Conservation (phyloP, 2,888 invertebrate species). For the Zootermopsis nevadensis region DNA sequence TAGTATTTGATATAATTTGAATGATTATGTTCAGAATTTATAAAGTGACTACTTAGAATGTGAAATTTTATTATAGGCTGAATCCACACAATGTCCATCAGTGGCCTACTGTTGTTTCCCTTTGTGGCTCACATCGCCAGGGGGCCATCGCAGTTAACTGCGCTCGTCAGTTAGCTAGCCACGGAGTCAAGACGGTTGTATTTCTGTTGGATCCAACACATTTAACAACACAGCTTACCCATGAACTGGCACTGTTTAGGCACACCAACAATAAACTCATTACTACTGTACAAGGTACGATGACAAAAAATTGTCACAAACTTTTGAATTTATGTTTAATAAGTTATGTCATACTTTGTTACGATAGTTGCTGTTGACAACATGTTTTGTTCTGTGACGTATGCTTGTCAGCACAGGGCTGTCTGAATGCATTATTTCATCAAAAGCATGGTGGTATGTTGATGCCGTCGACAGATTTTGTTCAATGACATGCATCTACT, state of each 20-base stretch:
- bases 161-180: slow-evolving; percentile 83
- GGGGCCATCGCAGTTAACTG: slow-evolving; percentile 75
- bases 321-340: no score
- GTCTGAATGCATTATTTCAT: no score
- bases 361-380: no score
- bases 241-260: slow-evolving; percentile 75
- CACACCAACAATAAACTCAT: slow-evolving; percentile 66
- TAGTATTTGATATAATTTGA: no score
- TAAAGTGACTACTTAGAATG: not conserved
- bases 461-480: no score
- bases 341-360: no score
- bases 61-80: slow-evolving; percentile 64
- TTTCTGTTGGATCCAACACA: slow-evolving; percentile 64
- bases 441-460: no score
- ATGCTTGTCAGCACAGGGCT: no score
- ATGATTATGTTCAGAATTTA: no score
- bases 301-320: not conserved
- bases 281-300: slow-evolving; percentile 55
- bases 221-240: slow-evolving; percentile 62
- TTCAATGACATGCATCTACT: no score
- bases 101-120: slow-evolving; percentile 82
- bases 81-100: slow-evolving; percentile 91
- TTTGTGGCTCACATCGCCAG: slow-evolving; percentile 75
- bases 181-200: slow-evolving; percentile 79
- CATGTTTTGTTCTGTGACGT: no score